These are phyloP conservation scores for Platycercus adscitus DNA, from an alignment of 2,113 vertebrate genomes.

Conservation along the genomic window DNA sequence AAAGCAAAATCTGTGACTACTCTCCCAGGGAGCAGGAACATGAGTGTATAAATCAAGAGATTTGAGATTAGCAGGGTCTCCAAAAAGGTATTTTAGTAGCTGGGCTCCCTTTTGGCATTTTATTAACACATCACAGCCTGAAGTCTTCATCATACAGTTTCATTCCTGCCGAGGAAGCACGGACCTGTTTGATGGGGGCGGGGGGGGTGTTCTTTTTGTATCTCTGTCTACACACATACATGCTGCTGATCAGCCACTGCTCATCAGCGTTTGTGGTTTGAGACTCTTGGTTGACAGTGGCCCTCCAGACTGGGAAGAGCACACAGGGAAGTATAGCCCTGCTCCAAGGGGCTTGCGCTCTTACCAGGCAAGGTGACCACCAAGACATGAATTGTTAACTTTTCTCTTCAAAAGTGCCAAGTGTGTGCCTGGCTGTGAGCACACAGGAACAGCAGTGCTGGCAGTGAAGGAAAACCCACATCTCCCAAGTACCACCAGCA, in stretches of 20 bases:
- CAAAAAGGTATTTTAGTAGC: not conserved
- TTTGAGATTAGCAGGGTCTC: not conserved
- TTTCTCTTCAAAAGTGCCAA: not conserved
- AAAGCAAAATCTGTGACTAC: not conserved
- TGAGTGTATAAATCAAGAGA: not conserved
- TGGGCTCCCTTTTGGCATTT: not conserved
- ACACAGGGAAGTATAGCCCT: accelerated
- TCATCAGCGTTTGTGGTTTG: not conserved
- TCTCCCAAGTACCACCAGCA: not conserved
- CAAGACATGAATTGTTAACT: not conserved
- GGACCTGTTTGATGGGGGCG: not conserved
- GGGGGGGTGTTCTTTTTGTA: not conserved
- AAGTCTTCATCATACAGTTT: not conserved
- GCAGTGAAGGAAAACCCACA: not conserved
- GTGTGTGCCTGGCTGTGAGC: not conserved
- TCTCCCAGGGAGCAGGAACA: not conserved
- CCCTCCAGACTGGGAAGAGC: not conserved
- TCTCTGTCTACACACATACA: not conserved
- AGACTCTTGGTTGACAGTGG: not conserved
- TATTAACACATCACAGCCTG: not conserved
- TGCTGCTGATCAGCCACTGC: not conserved
- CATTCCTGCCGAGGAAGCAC: not conserved
- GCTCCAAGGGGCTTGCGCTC: not conserved
- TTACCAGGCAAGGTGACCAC: not conserved
- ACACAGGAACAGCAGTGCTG: accelerated